Conservation (phyloP, 2,113 vertebrate species). For the Eolophus roseicapilla region DNA sequence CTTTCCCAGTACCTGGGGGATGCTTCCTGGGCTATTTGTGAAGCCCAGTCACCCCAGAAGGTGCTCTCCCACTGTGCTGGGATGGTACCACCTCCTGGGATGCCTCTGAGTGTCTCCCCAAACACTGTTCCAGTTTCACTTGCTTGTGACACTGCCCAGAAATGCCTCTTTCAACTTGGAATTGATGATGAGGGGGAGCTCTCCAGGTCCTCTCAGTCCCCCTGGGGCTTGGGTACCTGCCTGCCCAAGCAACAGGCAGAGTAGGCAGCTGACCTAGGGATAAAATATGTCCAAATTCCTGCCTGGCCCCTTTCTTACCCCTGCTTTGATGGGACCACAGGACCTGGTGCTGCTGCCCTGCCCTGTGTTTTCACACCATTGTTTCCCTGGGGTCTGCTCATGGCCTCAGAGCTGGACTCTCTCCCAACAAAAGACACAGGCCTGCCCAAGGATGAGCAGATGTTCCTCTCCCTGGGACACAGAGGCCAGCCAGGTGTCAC, state of each 20-base stretch:
- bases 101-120: not conserved
- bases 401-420: not conserved
- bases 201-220: not conserved
- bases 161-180: not conserved
- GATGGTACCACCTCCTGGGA: not conserved
- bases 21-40: not conserved
- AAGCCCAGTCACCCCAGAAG: not conserved
- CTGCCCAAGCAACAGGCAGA: not conserved
- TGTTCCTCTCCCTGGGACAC: not conserved
- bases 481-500: constrained; percentile 26
- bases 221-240: not conserved
- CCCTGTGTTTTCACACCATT: not conserved
- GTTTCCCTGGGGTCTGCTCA: not conserved
- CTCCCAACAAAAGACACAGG: not conserved
- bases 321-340: not conserved
- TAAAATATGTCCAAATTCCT: not conserved
- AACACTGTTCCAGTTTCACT: not conserved
- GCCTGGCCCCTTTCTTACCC: not conserved
- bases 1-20: not conserved
- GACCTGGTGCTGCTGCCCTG: not conserved
- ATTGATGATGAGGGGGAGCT: not conserved
- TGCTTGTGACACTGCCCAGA: not conserved
- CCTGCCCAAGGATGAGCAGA: not conserved
- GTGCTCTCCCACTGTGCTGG: not conserved
- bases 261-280: not conserved